phyloP scores from a whole-genome alignment of 2,113 vertebrate species.

The Vombatus ursinus region DNA sequence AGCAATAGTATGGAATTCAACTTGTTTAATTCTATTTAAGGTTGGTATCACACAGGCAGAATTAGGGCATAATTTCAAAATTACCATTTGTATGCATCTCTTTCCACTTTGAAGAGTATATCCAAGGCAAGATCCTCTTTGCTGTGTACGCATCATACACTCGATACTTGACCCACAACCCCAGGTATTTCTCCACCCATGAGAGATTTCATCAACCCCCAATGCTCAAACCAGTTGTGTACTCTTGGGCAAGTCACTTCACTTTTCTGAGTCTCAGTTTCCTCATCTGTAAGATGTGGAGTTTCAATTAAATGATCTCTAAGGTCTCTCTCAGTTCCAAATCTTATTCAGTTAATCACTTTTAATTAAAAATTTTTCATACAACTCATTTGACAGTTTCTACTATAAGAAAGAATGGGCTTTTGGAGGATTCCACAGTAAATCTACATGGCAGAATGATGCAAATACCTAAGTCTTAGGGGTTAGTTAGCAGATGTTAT shows the following conservation, averaged over 20 bases:
- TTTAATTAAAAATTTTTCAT: conserved; percentile 49
- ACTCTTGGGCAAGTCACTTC: background rate
- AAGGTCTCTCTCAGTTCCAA: background rate
- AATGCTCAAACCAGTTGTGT: background rate
- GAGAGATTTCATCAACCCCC: background rate
- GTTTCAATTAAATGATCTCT: background rate
- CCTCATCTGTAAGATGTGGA: background rate
- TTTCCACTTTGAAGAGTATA: conserved; percentile 37
- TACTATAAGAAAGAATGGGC: conserved; percentile 28
- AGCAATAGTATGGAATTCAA: conserved; percentile 45
- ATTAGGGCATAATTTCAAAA: conserved; percentile 44
- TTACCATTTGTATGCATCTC: conserved; percentile 42
- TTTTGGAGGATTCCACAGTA: conserved; percentile 25
- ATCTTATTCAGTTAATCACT: conserved; percentile 9
- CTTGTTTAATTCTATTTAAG: conserved; percentile 39
- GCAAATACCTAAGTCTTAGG: background rate
- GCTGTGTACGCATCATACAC: background rate
- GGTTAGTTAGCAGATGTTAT: background rate
- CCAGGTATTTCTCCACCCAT: background rate
- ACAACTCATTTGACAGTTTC: conserved; percentile 22
- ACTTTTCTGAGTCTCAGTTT: background rate
- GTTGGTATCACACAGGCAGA: conserved; percentile 45
- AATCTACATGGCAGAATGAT: background rate
- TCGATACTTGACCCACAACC: background rate
- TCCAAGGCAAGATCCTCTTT: conserved; percentile 52